Conservation (phyloP, 2,888 invertebrate genomes). For the Caenorhabditis parvicauda region DNA sequence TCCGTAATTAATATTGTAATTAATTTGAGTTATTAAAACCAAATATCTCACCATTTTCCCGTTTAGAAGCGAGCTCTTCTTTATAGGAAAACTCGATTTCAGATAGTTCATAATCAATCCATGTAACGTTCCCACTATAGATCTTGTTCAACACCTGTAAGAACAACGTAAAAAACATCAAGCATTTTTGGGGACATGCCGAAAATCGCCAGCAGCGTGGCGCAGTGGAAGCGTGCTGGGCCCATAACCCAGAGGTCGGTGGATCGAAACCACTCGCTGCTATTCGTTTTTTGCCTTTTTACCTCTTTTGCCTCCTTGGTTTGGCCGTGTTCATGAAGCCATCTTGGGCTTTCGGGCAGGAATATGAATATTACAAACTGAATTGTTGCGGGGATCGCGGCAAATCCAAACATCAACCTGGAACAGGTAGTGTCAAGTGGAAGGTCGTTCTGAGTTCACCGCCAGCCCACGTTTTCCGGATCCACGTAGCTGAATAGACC, state of each 20-base stretch:
- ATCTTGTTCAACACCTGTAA: constrained; percentile 37
- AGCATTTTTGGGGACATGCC: background rate
- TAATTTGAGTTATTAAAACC: too few relatives aligned
- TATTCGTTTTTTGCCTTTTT: constrained; percentile 5
- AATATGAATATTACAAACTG: constrained; percentile 68
- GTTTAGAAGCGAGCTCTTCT: constrained; percentile 19
- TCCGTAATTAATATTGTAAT: too few relatives aligned
- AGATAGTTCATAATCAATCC: constrained; percentile 47
- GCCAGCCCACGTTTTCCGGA: constrained; percentile 66
- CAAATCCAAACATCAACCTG: constrained; percentile 59
- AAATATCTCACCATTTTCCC: constrained; percentile 9
- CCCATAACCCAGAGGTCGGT: constrained; percentile 88
- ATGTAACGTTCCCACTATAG: constrained; percentile 40
- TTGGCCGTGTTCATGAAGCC: constrained; percentile 44
- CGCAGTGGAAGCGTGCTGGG: constrained; percentile 81
- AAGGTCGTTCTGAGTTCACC: constrained; percentile 50
- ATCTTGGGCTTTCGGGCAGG: constrained; percentile 68
- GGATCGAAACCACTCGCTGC: constrained; percentile 63
- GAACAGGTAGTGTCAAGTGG: background rate
- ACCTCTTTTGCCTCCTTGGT: constrained; percentile 30
- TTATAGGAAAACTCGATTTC: constrained; percentile 39
- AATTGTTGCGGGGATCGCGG: constrained; percentile 66
- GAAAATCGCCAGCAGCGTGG: constrained; percentile 75
- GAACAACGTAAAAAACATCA: background rate
- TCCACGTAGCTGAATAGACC: constrained; percentile 66